Evolutionary conservation across 2,113 vertebrate species (phyloP), one percentile per base, ranked within the genome.

Genomic region (Bagarius yarrelli): DNA sequence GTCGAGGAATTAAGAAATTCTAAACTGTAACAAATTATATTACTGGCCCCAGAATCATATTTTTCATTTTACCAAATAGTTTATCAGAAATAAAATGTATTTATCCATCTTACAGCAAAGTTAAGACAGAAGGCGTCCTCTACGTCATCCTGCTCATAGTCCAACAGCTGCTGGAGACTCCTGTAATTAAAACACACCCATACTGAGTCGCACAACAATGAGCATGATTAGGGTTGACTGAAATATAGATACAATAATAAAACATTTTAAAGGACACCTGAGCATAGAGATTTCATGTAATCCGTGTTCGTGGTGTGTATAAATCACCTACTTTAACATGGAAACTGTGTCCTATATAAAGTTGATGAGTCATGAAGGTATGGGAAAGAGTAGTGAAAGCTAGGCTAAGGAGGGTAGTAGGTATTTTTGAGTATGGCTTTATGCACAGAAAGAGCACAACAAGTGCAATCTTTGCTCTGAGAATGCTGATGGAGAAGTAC

Each of bases 41-140:
- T 6, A 23, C 23, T 14, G 21, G 36, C 9, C 9, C 18, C 27
- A 16, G 27, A 16, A 44, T n/a, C 34, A n/a, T 36, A 27, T 47
- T 69, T 18, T 21, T 63, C 5, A 16, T 5, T 30, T 57, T 36
- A 21, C 27, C 40, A 27, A 57, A 9, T 21, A 63, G 15, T 11
- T 34, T 8, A 40, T 63, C 27, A 61, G 18, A n/a, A 32, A 53
- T 32, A 15, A 30, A 19, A 59, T 56, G 12, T 11, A 57, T 18
- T 60, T 15, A 11, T 5, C 5, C 6, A 63, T 16, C 47, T 94
- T 92, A 99, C 98, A 71, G 96, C 94, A 88, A 99, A 99, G 89
- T 92, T 98, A 87, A 98, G 95, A 88, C 97, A 96, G 92, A 99
- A 99, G 0, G 88, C 91, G 36, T 98, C 97, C 87, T 99, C 96